Evolutionary conservation across 2,797 vertebrate genomes (phyloP), one percentile per base, ranked within the genome.

Genomic region (Acipenser ruthenus): DNA sequence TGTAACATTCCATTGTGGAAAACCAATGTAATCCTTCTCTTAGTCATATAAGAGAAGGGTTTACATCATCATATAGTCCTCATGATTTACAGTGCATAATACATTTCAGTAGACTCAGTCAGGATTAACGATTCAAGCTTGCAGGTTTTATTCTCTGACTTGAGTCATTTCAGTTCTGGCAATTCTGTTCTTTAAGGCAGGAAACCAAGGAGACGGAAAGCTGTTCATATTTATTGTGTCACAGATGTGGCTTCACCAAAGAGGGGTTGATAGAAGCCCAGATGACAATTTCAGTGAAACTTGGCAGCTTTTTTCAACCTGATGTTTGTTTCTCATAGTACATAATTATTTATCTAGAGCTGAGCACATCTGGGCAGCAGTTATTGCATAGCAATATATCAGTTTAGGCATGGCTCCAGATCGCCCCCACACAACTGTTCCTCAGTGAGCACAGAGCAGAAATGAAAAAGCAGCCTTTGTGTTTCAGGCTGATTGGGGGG

Each of bases 61-160:
- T 13, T 58, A 13, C 12, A n/a, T 58, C 10, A 58, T 58, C 55
- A 58, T 13, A n/a, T 11, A 58, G 11, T 37, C 23, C 56, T 15
- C 49, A 50, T 66, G 56, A 15, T 58, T 67, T 23, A 52, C 23
- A 62, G 66, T n/a, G 60, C 59, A 23, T 50, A 67, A 56, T 67
- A 49, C 55, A 48, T 58, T 67, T 58, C 49, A 50, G 66, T 67
- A 60, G 66, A 67, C 55, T n/a, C 55, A 58, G 12, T 58, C 55
- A 58, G 12, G 12, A 58, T n/a, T 58, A 58, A 58, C 11, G 55
- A 58, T 56, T 58, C 74, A 70, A 67, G 60, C 71, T 63, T 67
- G 63, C 67, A 66, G 64, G 68, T 70, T 71, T 59, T 66, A 63
- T 72, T 67, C 66, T 64, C 56, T 71, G 60, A 50, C 52, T 63